phyloP scores from a whole-genome alignment of 2,797 vertebrate species.

The Hyperoplus lanceolatus region DNA sequence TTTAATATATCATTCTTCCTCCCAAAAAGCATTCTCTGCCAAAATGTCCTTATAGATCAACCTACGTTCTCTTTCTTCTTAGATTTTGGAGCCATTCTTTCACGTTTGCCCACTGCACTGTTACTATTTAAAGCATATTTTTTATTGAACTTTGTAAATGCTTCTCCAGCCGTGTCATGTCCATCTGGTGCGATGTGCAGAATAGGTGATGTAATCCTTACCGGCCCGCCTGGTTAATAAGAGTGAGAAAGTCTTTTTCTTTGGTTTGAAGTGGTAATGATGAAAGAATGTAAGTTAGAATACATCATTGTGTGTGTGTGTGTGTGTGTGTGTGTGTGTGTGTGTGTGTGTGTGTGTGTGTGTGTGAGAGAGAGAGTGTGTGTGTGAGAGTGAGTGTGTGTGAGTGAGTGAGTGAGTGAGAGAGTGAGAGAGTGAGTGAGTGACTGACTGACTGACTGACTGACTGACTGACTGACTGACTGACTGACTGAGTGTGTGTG shows the following conservation, averaged over 20 bases:
- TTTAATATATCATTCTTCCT: neutral
- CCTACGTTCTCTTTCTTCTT: neutral
- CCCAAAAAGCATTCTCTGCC: neutral
- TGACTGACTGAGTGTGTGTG: too few relatives aligned
- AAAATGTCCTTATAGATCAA: neutral
- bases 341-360: too few relatives aligned
- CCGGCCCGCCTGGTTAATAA: constrained; percentile 15
- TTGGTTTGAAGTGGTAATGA: constrained; percentile 15
- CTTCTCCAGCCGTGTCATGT: constrained; percentile 39
- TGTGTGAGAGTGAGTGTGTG: too few relatives aligned
- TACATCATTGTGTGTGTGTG: neutral
- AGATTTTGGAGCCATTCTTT: neutral
- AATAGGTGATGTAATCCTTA: constrained; percentile 31
- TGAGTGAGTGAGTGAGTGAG: too few relatives aligned
- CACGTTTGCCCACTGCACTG: neutral
- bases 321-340: neutral
- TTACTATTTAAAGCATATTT: constrained; percentile 36
- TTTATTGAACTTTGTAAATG: constrained; percentile 30
- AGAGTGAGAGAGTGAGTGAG: too few relatives aligned
- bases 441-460: too few relatives aligned
- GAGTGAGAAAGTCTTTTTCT: neutral
- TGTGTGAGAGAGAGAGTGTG: too few relatives aligned
- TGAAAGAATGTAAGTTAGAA: constrained; percentile 26
- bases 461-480: too few relatives aligned
- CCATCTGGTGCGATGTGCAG: constrained; percentile 19